Evolutionary conservation across 2,113 vertebrate genomes (phyloP), one percentile per base, ranked within the genome.

Genomic region (Micronisus gabar): DNA sequence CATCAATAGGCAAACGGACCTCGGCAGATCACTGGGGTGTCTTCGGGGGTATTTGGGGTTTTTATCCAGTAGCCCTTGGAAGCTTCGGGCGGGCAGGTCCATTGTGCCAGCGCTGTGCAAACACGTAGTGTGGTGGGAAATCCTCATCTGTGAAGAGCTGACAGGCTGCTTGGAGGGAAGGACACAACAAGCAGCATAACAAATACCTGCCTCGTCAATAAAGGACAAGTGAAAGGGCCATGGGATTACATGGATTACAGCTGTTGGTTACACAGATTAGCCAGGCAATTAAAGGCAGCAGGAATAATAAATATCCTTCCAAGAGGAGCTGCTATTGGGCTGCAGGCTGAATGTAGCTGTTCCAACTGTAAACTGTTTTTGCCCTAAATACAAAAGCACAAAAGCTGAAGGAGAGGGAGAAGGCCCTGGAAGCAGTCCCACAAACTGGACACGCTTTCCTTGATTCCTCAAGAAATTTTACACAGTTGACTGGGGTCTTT

Each of bases 201-300:
- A 38, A 83, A 92, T 40, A 94, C 67, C 80, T 95, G 50, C 38
- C 62, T 58, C n/a, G 38, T 65, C 12, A 10, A 58, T 66, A 94
- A 88, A 88, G 59, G 50, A 18, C 41, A 92, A 88, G 29, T 80
- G 47, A 88, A 84, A 93, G 32, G 25, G n/a, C 34, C 25, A 7
- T 21, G 25, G 67, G 81, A 91, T 95, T 95, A 91, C 90, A 79
- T 15, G 65, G 87, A 74, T 91, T 81, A 90, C n/a, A 43, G 71
- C 7, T 65, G 36, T 80, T 75, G 70, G 53, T 88, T 86, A 83
- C 67, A 93, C 45, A 78, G 86, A 90, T 90, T 95, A 95, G 72
- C 71, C 10, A 36, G 45, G 43, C 95, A 94, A 59, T 95, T 87
- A 90, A 90, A 85, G 70, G 74, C 53, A 86, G 36, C 16, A 88